Base-by-base conservation (phyloP, 2,888 invertebrate species). In the Tubulanus polymorphus region DNA sequence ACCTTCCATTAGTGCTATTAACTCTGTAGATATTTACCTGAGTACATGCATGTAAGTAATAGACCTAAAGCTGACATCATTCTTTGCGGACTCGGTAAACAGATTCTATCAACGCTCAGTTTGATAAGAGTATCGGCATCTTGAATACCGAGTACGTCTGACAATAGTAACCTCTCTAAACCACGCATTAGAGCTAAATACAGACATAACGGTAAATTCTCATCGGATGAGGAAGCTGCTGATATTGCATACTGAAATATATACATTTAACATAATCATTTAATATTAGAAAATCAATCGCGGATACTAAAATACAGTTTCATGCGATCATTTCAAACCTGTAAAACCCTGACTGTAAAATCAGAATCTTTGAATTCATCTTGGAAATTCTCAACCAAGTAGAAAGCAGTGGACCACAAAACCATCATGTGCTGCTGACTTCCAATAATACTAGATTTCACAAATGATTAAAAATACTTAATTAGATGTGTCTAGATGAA, bases 11-110 rank as follows among this genome's bases (percentile, higher is more conserved):
- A n/a, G n/a, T n/a, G n/a, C n/a, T n/a, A n/a, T n/a, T n/a, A n/a
- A n/a, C n/a, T n/a, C n/a, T 12, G 10, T n/a, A 32, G n/a, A 15
- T 6, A 55, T 63, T 66, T 71, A 81, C 83, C 76, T 72, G 87
- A 86, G 79, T 91, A 91, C 84, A 90, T 88, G 73, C 89, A 88
- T 46, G 88, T 87, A 61, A 90, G 80, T 65, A 90, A 83, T 54
- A 91, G 81, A 73, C 89, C 88, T 62, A 88, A 79, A 15, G 88
- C 87, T 60, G 88, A 85, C 64, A 90, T 80, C 50, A 88, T 85
- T 68, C 82, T 63, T 67, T 84, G 81, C 48, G 88, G 86, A 78
- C 87, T 87, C 50, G 86, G 84, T 69, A 86, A 83, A 71, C 85
- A 86, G 70, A 90, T 67, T 54, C 80, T 80, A 63, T 78, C 72